Evolutionary conservation across 2,888 invertebrate species (phyloP).

Genomic region (Pandemis heparana): DNA sequence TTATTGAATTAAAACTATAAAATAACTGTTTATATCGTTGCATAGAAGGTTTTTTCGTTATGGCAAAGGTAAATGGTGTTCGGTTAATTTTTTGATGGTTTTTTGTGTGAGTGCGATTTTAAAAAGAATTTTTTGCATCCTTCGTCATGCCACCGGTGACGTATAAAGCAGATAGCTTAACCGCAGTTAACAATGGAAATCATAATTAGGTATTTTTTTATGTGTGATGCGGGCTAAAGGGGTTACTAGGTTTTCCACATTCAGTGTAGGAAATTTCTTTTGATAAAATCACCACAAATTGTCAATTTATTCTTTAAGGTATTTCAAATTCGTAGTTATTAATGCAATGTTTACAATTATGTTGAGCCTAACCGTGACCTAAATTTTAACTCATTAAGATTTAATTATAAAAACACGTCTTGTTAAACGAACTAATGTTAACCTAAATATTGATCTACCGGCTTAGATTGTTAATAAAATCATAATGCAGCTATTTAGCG

Average conservation of each 20-base stretch:
- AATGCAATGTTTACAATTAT: not conserved
- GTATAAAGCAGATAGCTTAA: conserved; percentile 49
- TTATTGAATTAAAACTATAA: conserved; percentile 64
- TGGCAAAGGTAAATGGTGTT: conserved; percentile 76
- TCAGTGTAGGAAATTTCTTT: not conserved
- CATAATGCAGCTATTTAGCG: not conserved
- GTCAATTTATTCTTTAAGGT: not conserved
- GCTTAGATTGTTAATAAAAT: not conserved
- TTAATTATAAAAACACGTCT: not conserved
- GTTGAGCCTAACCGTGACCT: not conserved
- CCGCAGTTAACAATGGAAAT: conserved; percentile 1
- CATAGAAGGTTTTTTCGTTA: conserved; percentile 51
- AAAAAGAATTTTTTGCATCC: conserved; percentile 38
- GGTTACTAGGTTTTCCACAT: not conserved
- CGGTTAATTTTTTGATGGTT: conserved; percentile 33
- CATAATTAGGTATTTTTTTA: not conserved
- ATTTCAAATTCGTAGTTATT: not conserved
- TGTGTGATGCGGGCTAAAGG: not conserved
- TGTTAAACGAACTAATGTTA: not conserved
- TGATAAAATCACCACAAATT: not conserved
- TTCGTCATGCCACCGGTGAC: conserved; percentile 70
- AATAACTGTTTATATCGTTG: conserved; percentile 51
- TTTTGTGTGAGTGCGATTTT: conserved; percentile 34
- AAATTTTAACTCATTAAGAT: not conserved
- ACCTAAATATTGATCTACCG: not conserved